Evolutionary conservation across 2,113 vertebrate species (phyloP).

Genomic region (Ceyx melanurus): DNA sequence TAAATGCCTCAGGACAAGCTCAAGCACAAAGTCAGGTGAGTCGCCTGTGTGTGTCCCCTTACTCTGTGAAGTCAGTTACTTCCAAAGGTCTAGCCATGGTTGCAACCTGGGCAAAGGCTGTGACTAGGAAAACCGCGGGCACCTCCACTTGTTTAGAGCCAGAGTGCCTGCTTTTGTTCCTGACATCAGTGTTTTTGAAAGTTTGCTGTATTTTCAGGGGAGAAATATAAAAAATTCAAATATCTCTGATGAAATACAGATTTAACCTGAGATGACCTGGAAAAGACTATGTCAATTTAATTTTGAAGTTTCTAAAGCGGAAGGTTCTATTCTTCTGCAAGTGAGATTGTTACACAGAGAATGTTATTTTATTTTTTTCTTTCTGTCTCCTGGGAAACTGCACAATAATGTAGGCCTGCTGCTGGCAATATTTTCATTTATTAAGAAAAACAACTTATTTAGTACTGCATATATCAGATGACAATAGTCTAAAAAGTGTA

Average conservation of each 20-base stretch:
- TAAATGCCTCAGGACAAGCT: no score
- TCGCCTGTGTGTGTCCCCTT: no score
- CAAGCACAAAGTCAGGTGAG: no score
- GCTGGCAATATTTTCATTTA: background rate
- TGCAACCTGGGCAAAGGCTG: no score
- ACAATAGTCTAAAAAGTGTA: background rate
- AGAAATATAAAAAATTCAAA: background rate
- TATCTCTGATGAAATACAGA: background rate
- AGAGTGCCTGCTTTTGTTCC: background rate
- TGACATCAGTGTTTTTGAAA: background rate
- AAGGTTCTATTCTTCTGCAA: background rate
- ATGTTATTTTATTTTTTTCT: background rate
- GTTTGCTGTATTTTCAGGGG: background rate
- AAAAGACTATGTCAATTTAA: background rate
- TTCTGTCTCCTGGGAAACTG: background rate
- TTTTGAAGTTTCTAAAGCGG: background rate
- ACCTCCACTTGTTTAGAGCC: background rate
- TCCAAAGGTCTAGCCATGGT: no score
- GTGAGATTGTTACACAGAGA: background rate
- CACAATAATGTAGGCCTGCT: background rate
- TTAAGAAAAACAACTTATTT: background rate
- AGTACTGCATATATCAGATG: background rate
- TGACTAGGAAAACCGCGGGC: no score
- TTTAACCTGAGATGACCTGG: background rate
- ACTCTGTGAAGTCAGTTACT: no score